These are phyloP conservation scores for Corythornis madagascariensis DNA, from an alignment of 2,113 vertebrate species.

Conservation along the genomic window DNA sequence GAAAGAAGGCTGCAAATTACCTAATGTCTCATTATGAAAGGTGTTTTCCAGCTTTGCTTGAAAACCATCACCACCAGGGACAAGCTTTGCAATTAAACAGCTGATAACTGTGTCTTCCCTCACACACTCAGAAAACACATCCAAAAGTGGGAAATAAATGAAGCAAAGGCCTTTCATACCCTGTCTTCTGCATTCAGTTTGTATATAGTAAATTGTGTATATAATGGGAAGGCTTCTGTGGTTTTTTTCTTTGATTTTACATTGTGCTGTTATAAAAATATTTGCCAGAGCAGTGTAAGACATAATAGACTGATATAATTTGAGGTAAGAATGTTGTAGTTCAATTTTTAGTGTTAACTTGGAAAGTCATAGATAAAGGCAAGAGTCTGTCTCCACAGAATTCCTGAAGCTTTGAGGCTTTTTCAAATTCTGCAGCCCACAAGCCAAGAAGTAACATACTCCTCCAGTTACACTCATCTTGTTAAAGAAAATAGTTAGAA, in stretches of 20 bases:
- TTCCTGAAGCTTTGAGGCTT: slow-evolving; percentile 50
- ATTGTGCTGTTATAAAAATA: slow-evolving; percentile 7
- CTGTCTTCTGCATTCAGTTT: background rate
- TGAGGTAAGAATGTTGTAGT: slow-evolving; percentile 74
- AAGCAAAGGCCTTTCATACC: background rate
- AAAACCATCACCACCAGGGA: background rate
- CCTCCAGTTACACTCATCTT: slow-evolving; percentile 50
- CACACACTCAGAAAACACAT: background rate
- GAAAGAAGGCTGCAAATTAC: background rate
- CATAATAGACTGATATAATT: slow-evolving; percentile 24
- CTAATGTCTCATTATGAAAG: background rate
- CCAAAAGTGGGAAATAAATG: background rate
- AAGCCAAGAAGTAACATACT: slow-evolving; percentile 57
- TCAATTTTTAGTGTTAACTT: slow-evolving; percentile 53
- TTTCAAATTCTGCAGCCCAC: slow-evolving; percentile 36
- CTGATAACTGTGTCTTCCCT: background rate
- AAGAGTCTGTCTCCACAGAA: slow-evolving; percentile 42
- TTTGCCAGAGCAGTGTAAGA: slow-evolving; percentile 4
- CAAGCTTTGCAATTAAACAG: background rate
- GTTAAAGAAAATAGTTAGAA: slow-evolving; percentile 65
- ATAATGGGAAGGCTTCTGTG: background rate
- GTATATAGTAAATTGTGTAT: background rate
- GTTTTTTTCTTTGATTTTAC: slow-evolving; percentile 3
- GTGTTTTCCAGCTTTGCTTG: background rate
- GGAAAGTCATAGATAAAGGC: slow-evolving; percentile 39